Conservation (phyloP, 2,113 vertebrate genomes). For the Urocolius indicus region DNA sequence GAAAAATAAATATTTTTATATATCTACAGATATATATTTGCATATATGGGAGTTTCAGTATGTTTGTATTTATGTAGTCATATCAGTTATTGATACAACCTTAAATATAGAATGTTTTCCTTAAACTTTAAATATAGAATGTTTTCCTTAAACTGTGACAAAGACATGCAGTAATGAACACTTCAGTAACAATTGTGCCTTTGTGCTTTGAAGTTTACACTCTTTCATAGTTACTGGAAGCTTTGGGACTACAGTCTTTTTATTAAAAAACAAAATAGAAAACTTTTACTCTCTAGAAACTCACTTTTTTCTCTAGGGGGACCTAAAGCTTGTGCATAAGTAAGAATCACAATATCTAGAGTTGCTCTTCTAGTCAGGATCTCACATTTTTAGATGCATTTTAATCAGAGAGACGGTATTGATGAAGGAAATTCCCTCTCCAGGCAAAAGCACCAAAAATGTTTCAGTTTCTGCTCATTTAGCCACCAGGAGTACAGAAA, state of each 20-base stretch:
- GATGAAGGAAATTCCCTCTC: neutral
- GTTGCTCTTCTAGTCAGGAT: neutral
- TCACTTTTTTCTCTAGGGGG: neutral
- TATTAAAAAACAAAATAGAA: neutral
- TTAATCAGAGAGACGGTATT: neutral
- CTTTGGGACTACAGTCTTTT: neutral
- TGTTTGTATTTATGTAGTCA: neutral
- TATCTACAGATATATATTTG: neutral
- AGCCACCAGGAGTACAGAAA: neutral
- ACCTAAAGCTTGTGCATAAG: neutral
- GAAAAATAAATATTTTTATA: slow-evolving; percentile 58
- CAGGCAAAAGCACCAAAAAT: neutral
- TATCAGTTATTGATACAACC: neutral
- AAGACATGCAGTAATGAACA: neutral
- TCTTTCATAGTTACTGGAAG: neutral
- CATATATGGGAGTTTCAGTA: neutral
- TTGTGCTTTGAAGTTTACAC: neutral
- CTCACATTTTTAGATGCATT: neutral
- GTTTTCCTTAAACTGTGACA: neutral
- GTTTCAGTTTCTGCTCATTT: neutral
- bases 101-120: neutral
- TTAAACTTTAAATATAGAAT: neutral
- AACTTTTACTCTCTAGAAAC: neutral
- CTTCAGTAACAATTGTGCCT: neutral
- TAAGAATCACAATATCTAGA: neutral